These are phyloP conservation scores for Idaea aversata DNA, from an alignment of 2,888 invertebrate species.

Conservation along the genomic window DNA sequence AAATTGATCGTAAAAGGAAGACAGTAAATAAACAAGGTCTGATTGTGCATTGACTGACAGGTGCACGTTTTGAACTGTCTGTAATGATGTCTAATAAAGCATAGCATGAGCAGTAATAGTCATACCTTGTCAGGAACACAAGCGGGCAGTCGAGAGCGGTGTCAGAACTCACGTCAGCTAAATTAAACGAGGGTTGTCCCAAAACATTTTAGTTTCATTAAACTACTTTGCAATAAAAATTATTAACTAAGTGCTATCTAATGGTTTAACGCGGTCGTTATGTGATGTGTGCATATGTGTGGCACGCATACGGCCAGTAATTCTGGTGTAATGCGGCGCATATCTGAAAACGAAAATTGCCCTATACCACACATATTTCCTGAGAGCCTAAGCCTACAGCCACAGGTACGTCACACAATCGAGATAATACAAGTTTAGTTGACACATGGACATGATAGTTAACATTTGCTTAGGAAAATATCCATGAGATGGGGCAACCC, in stretches of 20 bases:
- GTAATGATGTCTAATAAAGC: conserved; percentile 18
- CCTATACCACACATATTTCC: conserved; percentile 80
- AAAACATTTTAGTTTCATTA: conserved; percentile 75
- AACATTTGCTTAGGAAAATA: conserved; percentile 71
- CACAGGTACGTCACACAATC: conserved; percentile 70
- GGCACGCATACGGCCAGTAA: conserved; percentile 81
- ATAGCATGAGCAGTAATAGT: conserved; percentile 17
- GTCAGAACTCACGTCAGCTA: conserved; percentile 63
- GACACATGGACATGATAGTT: conserved; percentile 78
- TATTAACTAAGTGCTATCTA: conserved; percentile 79
- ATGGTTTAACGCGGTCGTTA: conserved; percentile 75
- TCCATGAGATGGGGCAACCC: conserved; percentile 81
- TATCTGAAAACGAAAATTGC: conserved; percentile 81
- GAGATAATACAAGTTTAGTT: conserved; percentile 69
- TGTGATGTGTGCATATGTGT: conserved; percentile 81
- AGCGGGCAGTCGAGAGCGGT: conserved; percentile 74
- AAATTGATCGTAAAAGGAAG: not conserved
- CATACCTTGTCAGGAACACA: conserved; percentile 41
- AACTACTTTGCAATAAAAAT: conserved; percentile 65
- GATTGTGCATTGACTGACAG: not conserved
- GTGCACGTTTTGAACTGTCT: not conserved
- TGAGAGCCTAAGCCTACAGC: conserved; percentile 63
- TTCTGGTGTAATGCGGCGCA: conserved; percentile 81
- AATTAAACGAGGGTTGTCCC: conserved; percentile 80
- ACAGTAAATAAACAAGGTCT: not conserved